These are phyloP conservation scores for Tokudaia tokunoshimensis DNA, from an alignment of 2,797 vertebrate species.

Conservation along the genomic window DNA sequence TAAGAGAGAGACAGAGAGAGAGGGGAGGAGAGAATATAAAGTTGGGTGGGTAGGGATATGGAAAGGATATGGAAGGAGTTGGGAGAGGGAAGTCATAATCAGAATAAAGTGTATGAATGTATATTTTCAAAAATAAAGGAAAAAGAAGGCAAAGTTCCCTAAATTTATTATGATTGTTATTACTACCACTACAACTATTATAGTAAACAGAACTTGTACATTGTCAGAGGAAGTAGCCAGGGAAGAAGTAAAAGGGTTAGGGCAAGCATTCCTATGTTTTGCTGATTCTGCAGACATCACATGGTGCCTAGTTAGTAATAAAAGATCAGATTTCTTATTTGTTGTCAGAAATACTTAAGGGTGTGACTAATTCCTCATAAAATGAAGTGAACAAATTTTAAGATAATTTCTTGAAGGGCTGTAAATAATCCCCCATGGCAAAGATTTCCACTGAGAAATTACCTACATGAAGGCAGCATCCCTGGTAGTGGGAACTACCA, in stretches of 20 bases:
- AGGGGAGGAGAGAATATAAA: neutral
- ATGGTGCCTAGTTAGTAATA: neutral
- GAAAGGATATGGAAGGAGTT: neutral
- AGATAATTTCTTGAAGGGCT: neutral
- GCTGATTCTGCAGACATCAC: neutral
- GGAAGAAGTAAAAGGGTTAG: neutral
- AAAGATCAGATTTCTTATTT: neutral
- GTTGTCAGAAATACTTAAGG: neutral
- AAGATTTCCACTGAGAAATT: conserved; percentile 11
- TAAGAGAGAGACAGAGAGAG: neutral
- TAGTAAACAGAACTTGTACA: neutral
- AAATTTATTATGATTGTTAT: neutral
- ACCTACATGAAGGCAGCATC: neutral
- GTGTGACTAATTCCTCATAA: neutral
- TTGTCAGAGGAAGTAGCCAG: neutral
- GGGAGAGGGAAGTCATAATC: neutral
- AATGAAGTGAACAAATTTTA: neutral
- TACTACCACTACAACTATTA: neutral
- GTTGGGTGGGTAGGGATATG: neutral
- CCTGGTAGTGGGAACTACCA: neutral
- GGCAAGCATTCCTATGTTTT: neutral
- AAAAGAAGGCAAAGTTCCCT: neutral
- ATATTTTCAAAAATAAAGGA: neutral
- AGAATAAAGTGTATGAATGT: neutral
- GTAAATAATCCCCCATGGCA: neutral